phyloP scores from a whole-genome alignment of 2,888 invertebrate species.

The Apoderus coryli region DNA sequence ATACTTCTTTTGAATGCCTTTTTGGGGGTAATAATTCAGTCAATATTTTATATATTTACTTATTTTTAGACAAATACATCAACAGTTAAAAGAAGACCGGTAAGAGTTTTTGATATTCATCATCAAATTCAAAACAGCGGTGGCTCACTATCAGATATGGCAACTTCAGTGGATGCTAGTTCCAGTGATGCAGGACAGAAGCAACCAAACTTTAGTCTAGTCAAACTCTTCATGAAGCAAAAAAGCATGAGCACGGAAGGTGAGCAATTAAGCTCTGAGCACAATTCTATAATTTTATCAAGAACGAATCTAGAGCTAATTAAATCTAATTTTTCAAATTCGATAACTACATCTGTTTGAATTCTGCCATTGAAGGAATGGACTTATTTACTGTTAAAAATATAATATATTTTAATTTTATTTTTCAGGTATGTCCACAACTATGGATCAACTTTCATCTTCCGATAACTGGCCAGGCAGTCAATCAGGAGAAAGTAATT shows the following conservation, averaged over 20 bases:
- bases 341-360: too few species aligned
- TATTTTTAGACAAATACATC: constrained; percentile 25
- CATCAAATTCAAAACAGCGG: constrained; percentile 30
- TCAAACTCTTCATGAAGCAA: constrained; percentile 80
- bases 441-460: constrained; percentile 62
- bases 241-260: constrained; percentile 71
- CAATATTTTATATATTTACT: constrained; percentile 4
- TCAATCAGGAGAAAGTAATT: constrained; percentile 41
- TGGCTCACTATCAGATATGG: constrained; percentile 31
- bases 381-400: too few species aligned
- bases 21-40: background rate
- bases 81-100: constrained; percentile 26
- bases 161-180: constrained; percentile 30
- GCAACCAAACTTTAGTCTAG: constrained; percentile 59
- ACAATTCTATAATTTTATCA: background rate
- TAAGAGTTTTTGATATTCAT: constrained; percentile 34
- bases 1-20: too few species aligned
- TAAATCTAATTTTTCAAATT: constrained; percentile 6
- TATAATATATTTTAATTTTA: background rate
- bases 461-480: constrained; percentile 62
- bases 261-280: constrained; percentile 26
- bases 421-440: constrained; percentile 36
- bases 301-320: background rate
- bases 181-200: constrained; percentile 24
- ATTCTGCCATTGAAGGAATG: too few species aligned